These are phyloP conservation scores for Drosophila baimaii DNA, from an alignment of 1,140 invertebrate species.

Conservation along the genomic window DNA sequence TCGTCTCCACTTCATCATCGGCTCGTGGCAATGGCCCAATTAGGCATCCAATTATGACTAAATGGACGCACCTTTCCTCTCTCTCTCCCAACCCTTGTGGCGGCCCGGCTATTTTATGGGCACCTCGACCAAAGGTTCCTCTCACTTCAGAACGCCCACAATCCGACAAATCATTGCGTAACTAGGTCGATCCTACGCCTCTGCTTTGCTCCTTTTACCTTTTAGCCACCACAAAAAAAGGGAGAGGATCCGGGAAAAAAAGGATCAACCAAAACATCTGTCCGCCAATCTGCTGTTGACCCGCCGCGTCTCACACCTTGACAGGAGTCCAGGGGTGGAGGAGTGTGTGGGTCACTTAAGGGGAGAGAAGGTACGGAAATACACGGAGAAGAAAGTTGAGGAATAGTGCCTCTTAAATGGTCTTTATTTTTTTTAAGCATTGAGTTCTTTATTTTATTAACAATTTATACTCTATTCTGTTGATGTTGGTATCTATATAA, in stretches of 20 bases:
- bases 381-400: constrained; percentile 9
- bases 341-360: neutral
- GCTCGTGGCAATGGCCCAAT: constrained; percentile 45
- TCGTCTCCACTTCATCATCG: constrained; percentile 26
- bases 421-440: too few species aligned
- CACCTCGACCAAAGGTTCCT: neutral
- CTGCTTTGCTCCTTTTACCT: neutral
- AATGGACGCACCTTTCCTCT: constrained; percentile 43
- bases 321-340: neutral
- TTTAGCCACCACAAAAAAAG: neutral
- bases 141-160: constrained; percentile 37
- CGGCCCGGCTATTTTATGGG: constrained; percentile 30
- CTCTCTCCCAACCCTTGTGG: constrained; percentile 1
- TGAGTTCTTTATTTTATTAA: neutral
- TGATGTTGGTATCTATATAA: too few species aligned
- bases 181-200: constrained; percentile 22
- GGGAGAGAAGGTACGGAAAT: neutral
- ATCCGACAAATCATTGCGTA: constrained; percentile 55
- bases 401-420: too few species aligned
- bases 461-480: too few species aligned
- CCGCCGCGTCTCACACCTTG: constrained; percentile 37
- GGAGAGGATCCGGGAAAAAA: neutral
- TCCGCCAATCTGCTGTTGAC: constrained; percentile 40
- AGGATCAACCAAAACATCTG: constrained; percentile 42
- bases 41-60: constrained; percentile 51